These are phyloP conservation scores for Sipha maydis DNA, from an alignment of 2,888 invertebrate genomes.

Conservation along the genomic window DNA sequence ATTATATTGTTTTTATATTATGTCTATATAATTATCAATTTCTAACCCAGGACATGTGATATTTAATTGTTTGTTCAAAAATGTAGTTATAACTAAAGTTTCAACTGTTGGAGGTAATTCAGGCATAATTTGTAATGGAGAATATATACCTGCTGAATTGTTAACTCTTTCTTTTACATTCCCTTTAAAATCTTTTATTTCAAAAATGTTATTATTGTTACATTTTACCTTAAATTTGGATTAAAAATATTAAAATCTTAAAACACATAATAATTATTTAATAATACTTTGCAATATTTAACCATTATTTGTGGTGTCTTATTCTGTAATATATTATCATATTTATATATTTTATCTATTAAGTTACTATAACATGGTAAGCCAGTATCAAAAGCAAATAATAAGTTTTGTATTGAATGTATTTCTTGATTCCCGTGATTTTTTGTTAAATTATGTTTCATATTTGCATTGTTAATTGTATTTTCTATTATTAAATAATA, in stretches of 20 bases:
- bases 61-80: constrained; percentile 67
- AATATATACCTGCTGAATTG: constrained; percentile 74
- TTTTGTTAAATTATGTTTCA: neutral
- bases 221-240: constrained; percentile 68
- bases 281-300: constrained; percentile 70
- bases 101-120: constrained; percentile 68
- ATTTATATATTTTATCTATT: constrained; percentile 68
- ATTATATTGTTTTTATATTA: too few species aligned
- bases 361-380: constrained; percentile 73
- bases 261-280: neutral
- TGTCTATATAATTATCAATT: neutral
- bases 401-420: constrained; percentile 24
- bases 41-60: constrained; percentile 71
- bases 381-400: constrained; percentile 70
- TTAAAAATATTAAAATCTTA: neutral
- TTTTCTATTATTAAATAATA: neutral
- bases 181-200: constrained; percentile 70
- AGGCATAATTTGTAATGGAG: constrained; percentile 70
- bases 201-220: constrained; percentile 69
- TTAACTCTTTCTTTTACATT: constrained; percentile 72
- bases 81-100: constrained; percentile 68
- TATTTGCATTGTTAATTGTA: neutral
- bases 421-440: neutral
- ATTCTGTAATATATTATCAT: constrained; percentile 67
- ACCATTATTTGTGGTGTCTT: constrained; percentile 72